Conservation (phyloP, 2,113 vertebrate genomes). For the Phalacrocorax carbo region DNA sequence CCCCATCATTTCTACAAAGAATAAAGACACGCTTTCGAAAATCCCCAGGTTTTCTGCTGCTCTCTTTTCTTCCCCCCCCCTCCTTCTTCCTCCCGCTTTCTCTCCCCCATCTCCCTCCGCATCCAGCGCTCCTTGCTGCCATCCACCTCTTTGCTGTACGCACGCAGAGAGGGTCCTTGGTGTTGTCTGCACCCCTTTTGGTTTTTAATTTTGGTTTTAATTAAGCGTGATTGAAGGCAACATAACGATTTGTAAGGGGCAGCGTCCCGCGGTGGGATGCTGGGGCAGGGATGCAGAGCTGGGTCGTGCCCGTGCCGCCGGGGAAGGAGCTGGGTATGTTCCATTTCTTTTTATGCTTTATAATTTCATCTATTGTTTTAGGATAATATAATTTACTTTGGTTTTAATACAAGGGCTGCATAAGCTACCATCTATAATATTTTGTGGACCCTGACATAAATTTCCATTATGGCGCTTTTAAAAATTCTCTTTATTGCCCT, state of each 20-base stretch:
- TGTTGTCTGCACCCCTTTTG: neutral
- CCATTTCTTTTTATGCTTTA: neutral
- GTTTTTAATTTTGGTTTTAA: conserved; percentile 8
- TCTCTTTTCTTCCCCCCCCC: neutral
- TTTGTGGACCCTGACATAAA: conserved; percentile 59
- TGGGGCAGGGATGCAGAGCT: neutral
- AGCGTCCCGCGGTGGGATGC: conserved; percentile 32
- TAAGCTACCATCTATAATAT: conserved; percentile 44
- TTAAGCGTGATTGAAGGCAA: conserved; percentile 44
- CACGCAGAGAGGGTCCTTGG: neutral
- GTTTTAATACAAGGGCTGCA: conserved; percentile 40
- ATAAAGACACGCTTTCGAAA: neutral
- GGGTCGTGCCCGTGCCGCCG: rapidly evolving
- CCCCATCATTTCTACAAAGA: neutral
- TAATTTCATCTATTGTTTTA: conserved; percentile 30
- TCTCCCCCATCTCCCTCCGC: neutral
- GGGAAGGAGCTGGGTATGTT: neutral
- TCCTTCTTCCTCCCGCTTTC: neutral
- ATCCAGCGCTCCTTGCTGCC: neutral
- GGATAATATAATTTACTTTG: conserved; percentile 46
- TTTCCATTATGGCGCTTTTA: conserved; percentile 51
- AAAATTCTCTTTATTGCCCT: conserved; percentile 49
- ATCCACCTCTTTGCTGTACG: neutral
- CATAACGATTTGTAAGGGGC: conserved; percentile 35
- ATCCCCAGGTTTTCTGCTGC: neutral